These are phyloP conservation scores for Synanthedon myopaeformis DNA, from an alignment of 2,888 invertebrate species.

Conservation along the genomic window DNA sequence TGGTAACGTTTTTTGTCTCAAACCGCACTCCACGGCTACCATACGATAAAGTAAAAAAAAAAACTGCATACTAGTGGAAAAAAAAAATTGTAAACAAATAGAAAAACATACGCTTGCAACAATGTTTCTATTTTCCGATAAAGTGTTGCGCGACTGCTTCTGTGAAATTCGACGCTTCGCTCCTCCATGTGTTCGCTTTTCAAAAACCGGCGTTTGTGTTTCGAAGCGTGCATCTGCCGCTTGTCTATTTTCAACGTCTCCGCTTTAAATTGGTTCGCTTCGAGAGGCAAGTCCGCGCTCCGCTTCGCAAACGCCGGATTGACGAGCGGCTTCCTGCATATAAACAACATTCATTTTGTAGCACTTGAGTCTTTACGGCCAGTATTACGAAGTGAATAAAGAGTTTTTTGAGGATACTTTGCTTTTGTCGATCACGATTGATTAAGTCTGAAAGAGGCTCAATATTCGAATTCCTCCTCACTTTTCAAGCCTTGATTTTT, in stretches of 20 bases:
- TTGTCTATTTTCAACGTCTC: conserved; percentile 44
- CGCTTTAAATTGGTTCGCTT: conserved; percentile 16
- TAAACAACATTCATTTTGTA: too few relatives aligned
- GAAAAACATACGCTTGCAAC: conserved; percentile 63
- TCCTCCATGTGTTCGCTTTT: conserved; percentile 33
- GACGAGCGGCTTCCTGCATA: conserved; percentile 47
- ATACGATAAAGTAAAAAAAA: conserved; percentile 1
- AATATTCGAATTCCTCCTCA: too few relatives aligned
- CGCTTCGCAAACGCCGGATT: conserved; percentile 66
- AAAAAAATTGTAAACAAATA: conserved; percentile 3
- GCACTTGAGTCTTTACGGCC: too few relatives aligned
- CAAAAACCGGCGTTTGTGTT: conserved; percentile 47
- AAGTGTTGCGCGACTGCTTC: conserved; percentile 72
- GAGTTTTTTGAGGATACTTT: too few relatives aligned
- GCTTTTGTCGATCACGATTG: too few relatives aligned
- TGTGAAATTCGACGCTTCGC: conserved; percentile 65
- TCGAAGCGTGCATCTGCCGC: conserved; percentile 53
- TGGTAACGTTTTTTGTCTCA: neutral
- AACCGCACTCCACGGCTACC: too few relatives aligned
- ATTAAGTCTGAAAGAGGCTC: too few relatives aligned
- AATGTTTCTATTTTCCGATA: conserved; percentile 76
- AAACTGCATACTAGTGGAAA: neutral
- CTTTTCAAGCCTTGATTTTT: too few relatives aligned
- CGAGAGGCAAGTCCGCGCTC: conserved; percentile 29
- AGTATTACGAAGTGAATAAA: too few relatives aligned